Evolutionary conservation across 2,797 vertebrate species (phyloP).

Genomic region (Myripristis murdjan): DNA sequence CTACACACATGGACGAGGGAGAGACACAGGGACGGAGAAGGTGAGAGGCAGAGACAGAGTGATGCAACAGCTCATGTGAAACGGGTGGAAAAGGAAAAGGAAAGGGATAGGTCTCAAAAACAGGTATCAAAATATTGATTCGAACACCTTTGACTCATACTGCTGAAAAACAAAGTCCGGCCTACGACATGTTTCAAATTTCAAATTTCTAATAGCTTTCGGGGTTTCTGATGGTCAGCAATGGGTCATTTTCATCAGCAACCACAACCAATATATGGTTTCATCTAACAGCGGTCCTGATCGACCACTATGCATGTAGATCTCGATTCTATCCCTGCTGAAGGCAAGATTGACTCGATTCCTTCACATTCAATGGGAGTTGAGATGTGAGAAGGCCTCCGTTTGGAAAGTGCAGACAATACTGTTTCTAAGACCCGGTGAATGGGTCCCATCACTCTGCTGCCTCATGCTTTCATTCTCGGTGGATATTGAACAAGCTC

Average conservation of each 20-base stretch:
- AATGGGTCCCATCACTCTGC: background rate
- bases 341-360: background rate
- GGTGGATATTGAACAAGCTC: slow-evolving; percentile 21
- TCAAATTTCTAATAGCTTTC: background rate
- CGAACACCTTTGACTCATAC: slow-evolving; percentile 7
- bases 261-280: background rate
- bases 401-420: slow-evolving; percentile 1
- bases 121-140: slow-evolving; percentile 41
- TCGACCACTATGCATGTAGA: too few relatives aligned
- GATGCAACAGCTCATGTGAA: slow-evolving; percentile 13
- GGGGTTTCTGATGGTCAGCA: too few relatives aligned
- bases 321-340: too few relatives aligned
- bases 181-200: background rate
- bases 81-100: background rate
- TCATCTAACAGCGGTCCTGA: too few relatives aligned
- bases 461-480: slow-evolving; percentile 1
- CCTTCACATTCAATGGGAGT: too few relatives aligned
- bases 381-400: background rate
- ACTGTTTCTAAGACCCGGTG: slow-evolving; percentile 3
- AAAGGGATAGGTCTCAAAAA: slow-evolving; percentile 13
- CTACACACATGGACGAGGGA: background rate
- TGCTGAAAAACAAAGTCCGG: slow-evolving; percentile 9
- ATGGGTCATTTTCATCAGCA: background rate
- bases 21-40: background rate
- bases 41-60: background rate